These are phyloP conservation scores for Cryptotis parvus DNA, from an alignment of 2,113 vertebrate genomes.

Conservation along the genomic window DNA sequence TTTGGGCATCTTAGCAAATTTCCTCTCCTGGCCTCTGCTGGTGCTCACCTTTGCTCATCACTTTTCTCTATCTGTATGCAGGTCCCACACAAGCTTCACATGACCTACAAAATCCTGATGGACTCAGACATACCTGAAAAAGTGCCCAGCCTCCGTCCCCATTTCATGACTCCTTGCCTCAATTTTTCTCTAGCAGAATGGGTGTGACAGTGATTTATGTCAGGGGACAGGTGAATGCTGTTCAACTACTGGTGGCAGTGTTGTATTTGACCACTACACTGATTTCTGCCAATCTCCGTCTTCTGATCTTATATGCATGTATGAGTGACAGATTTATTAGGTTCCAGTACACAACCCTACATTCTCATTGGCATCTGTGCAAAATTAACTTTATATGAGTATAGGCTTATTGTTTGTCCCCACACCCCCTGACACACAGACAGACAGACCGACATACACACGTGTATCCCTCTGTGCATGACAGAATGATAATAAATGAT, in stretches of 20 bases:
- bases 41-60: too few relatives aligned
- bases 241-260: fast-evolving
- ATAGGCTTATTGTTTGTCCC: not conserved
- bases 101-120: not conserved
- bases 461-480: too few relatives aligned
- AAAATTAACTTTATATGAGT: not conserved
- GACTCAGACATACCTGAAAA: not conserved
- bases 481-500: too few relatives aligned
- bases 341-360: not conserved
- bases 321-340: not conserved
- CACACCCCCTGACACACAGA: not conserved
- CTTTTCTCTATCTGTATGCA: too few relatives aligned
- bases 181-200: not conserved
- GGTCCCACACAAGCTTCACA: fast-evolving
- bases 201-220: not conserved
- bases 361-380: not conserved
- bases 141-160: not conserved
- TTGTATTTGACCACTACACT: not conserved
- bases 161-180: not conserved
- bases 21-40: not conserved
- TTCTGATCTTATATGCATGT: not conserved
- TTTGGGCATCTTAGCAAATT: too few relatives aligned
- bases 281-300: too few relatives aligned
- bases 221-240: not conserved
- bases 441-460: too few relatives aligned